These are phyloP conservation scores for Nasonovia ribisnigri DNA, from an alignment of 2,888 invertebrate species.

Conservation along the genomic window DNA sequence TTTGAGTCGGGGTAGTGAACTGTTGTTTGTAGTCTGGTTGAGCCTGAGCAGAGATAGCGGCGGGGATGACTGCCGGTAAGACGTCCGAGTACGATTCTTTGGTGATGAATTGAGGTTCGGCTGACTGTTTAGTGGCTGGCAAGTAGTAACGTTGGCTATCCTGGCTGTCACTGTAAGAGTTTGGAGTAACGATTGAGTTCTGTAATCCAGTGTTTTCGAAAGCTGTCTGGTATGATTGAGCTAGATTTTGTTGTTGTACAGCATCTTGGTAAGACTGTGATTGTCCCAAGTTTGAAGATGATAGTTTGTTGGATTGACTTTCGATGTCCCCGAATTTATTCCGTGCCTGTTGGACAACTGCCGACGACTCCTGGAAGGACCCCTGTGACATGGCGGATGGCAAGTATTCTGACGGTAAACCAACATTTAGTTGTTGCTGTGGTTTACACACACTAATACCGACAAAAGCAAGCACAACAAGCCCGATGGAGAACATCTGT, in stretches of 20 bases:
- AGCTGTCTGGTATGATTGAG: slow-evolving; percentile 15
- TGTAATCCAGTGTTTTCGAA: slow-evolving; percentile 40
- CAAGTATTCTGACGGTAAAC: slow-evolving; percentile 17
- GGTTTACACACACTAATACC: slow-evolving; percentile 46
- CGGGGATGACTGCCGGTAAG: background rate
- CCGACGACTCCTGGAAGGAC: background rate
- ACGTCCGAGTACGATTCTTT: background rate
- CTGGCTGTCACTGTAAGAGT: background rate
- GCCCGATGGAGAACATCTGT: slow-evolving; percentile 35
- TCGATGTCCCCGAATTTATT: slow-evolving; percentile 49
- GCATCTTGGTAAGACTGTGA: background rate
- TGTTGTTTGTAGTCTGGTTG: background rate
- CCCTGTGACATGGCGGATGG: background rate
- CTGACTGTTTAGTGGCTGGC: background rate
- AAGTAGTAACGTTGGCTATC: slow-evolving; percentile 39
- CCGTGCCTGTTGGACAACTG: background rate
- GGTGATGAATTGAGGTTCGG: slow-evolving; percentile 40
- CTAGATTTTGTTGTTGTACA: slow-evolving; percentile 24
- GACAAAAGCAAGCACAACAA: background rate
- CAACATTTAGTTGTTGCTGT: background rate
- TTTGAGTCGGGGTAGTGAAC: background rate
- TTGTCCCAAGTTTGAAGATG: background rate
- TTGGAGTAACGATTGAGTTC: slow-evolving; percentile 21
- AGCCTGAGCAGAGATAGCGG: background rate
- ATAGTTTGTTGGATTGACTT: background rate